Base-by-base conservation (phyloP, 2,797 vertebrate species). In the Meda fulgida region DNA sequence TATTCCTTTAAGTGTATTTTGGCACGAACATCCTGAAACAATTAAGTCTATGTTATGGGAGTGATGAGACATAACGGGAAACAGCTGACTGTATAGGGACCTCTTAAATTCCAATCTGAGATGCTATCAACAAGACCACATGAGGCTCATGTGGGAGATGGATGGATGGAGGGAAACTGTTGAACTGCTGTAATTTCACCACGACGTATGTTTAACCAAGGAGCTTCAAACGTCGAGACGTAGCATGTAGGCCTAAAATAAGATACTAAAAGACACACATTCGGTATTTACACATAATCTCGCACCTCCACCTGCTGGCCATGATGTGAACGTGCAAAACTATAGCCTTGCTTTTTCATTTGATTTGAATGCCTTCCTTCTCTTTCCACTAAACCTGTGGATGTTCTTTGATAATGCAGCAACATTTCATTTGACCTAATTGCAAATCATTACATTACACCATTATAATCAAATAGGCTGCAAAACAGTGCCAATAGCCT, bases 231-330 rank as follows among this genome's bases (percentile, higher is more conserved):
- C 14, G 0, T 9, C 4, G 0, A 38, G 21, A 18, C 6, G 6
- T 5, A 53, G 10, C 23, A 76, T 9, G 34, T 55, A n/a, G n/a
- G n/a, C n/a, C n/a, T n/a, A n/a, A 23, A 51, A 51, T 51, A 76
- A 16, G 14, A 16, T 18, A 60, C 7, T 40, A 40, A 78, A 78
- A 10, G 1, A 29, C 8, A 4, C 19, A n/a, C 34, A 1, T 14
- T 53, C 9, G 9, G 14, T 31, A 11, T 58, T 77, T 6, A 36
- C 31, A 55, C 48, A n/a, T 18, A 63, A 26, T 40, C 34, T 63
- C 16, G n/a, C 23, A 13, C 23, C 76, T 43, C 55, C n/a, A 63
- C n/a, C 76, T 78, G 38, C 76, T 63, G 76, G 55, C 29, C 36
- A 19, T 63, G 18, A 7, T 43, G 14, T 60, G 34, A 78, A 77